phyloP scores from a whole-genome alignment of 2,888 invertebrate species.

The Hydraecia micacea region DNA sequence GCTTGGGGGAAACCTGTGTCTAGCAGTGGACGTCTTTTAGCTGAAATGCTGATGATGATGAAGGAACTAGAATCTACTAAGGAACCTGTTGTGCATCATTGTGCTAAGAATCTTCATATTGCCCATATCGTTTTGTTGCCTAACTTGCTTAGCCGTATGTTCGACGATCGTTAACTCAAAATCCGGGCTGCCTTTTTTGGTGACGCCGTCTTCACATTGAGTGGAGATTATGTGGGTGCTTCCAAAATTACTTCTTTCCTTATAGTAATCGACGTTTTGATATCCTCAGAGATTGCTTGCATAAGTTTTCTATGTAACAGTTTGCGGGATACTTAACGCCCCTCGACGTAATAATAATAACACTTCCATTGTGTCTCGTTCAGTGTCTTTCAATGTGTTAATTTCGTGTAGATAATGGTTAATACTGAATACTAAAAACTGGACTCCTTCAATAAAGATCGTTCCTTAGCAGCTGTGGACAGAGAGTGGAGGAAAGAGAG shows the following conservation, averaged over 20 bases:
- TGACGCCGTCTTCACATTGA: conserved; percentile 39
- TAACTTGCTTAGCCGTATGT: conserved; percentile 20
- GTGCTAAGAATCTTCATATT: background rate
- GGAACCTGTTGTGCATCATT: too few species aligned
- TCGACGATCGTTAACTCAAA: conserved; percentile 49
- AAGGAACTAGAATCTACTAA: too few species aligned
- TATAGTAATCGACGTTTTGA: conserved; percentile 40
- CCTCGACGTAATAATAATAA: too few species aligned
- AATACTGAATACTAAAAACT: too few species aligned
- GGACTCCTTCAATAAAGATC: too few species aligned
- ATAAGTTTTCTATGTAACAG: background rate
- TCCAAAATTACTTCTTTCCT: conserved; percentile 48
- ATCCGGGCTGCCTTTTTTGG: conserved; percentile 38
- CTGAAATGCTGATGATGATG: too few species aligned
- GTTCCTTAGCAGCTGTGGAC: too few species aligned
- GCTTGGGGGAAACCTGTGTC: too few species aligned
- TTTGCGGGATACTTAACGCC: too few species aligned
- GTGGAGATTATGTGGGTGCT: conserved; percentile 54
- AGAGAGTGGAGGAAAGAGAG: too few species aligned
- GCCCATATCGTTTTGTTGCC: background rate
- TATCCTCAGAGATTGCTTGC: background rate
- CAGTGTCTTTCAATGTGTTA: background rate
- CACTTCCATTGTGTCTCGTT: too few species aligned
- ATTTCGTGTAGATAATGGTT: background rate
- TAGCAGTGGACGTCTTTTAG: too few species aligned